These are phyloP conservation scores for Helleia helle DNA, from an alignment of 2,888 invertebrate genomes.

Conservation along the genomic window DNA sequence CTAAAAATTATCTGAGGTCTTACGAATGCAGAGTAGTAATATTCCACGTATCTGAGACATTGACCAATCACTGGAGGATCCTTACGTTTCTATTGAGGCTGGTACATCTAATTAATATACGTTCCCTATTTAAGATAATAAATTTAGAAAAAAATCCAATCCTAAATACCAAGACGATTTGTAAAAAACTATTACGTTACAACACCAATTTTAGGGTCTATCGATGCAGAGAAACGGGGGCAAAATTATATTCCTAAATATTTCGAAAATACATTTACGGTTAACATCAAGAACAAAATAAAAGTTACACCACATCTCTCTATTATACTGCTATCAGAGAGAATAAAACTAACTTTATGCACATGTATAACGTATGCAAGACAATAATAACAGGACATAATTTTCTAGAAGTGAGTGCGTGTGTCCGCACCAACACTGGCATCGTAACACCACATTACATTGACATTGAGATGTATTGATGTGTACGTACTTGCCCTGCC, in stretches of 20 bases:
- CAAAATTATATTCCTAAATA: slow-evolving; percentile 56
- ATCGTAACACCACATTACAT: slow-evolving; percentile 64
- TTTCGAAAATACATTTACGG: slow-evolving; percentile 33
- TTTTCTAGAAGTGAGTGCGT: slow-evolving; percentile 50
- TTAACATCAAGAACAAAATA: slow-evolving; percentile 67
- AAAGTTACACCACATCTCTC: slow-evolving; percentile 61
- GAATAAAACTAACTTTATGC: slow-evolving; percentile 70
- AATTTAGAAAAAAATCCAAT: slow-evolving; percentile 45
- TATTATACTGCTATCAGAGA: slow-evolving; percentile 64
- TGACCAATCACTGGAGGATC: slow-evolving; percentile 51
- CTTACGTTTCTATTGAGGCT: slow-evolving; percentile 61
- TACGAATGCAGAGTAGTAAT: slow-evolving; percentile 32
- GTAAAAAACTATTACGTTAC: slow-evolving; percentile 54
- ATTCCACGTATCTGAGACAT: slow-evolving; percentile 52
- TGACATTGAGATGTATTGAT: slow-evolving; percentile 51
- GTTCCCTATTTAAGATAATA: slow-evolving; percentile 55
- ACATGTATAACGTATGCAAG: slow-evolving; percentile 68
- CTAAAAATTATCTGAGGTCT: slow-evolving; percentile 18
- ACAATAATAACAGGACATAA: slow-evolving; percentile 68
- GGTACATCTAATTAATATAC: slow-evolving; percentile 57
- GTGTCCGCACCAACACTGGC: slow-evolving; percentile 31
- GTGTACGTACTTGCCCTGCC: slow-evolving; percentile 97
- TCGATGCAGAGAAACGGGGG: slow-evolving; percentile 62
- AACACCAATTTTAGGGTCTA: slow-evolving; percentile 69
- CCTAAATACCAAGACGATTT: slow-evolving; percentile 45